phyloP scores from a whole-genome alignment of 2,113 vertebrate genomes.

The Hiodon tergisus region DNA sequence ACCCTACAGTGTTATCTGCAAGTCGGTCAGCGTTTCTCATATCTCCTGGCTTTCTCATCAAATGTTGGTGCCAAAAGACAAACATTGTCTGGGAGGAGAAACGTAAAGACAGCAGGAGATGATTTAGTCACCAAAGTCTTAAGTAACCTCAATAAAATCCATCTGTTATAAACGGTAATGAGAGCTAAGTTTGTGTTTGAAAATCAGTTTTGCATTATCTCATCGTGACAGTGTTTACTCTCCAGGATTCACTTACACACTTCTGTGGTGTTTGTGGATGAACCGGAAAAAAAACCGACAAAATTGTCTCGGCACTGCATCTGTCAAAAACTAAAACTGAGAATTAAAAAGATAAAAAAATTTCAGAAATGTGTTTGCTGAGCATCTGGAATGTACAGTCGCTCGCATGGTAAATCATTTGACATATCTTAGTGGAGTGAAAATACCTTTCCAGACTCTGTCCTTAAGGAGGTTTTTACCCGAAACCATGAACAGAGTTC shows the following conservation, averaged over 20 bases:
- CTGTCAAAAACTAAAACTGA: too few species aligned
- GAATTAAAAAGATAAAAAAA: too few species aligned
- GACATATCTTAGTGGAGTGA: too few species aligned
- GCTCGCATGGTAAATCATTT: too few species aligned
- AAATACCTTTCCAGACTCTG: too few species aligned
- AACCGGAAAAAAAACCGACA: background rate
- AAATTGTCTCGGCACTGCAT: too few species aligned
- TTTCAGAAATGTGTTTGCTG: too few species aligned
- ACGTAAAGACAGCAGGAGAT: background rate
- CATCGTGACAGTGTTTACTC: background rate
- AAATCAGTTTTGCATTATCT: too few species aligned
- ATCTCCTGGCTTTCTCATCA: background rate
- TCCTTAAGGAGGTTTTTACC: too few species aligned
- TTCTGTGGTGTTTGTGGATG: background rate
- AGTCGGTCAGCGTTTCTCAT: background rate
- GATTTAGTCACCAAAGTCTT: background rate
- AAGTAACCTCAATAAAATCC: background rate
- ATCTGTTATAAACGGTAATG: background rate
- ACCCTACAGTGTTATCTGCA: background rate
- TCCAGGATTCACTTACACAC: background rate
- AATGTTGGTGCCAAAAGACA: background rate
- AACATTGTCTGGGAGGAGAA: conserved; percentile 8
- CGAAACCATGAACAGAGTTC: too few species aligned
- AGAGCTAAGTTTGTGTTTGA: background rate
- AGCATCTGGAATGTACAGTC: too few species aligned